Percentiles rank a stretch among this genome's conserved stretches.
Conservation (phyloP, 2,797 vertebrate species). For the Cuculus canorus region DNA sequence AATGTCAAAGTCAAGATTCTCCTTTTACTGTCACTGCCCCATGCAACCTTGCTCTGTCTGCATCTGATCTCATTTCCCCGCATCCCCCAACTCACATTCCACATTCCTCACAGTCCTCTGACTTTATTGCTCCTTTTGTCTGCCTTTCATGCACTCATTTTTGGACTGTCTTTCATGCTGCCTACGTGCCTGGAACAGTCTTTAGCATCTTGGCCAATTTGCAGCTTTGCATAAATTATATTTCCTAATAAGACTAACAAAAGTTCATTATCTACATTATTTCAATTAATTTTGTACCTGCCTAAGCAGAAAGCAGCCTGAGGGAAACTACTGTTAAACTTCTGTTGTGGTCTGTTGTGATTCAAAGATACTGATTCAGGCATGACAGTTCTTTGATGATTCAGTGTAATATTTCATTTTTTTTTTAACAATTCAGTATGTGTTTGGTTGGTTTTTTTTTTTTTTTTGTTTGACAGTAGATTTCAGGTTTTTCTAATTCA, state of each 20-base stretch:
- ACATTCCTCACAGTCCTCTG: conserved; percentile 70
- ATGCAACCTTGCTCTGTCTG: conserved; percentile 11
- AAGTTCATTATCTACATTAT: conserved; percentile 72
- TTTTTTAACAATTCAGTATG: neutral
- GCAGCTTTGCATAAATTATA: conserved; percentile 74
- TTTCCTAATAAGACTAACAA: conserved; percentile 72
- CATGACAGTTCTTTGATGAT: neutral
- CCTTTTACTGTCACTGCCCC: neutral
- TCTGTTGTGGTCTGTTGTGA: conserved; percentile 46
- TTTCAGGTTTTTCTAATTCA: neutral
- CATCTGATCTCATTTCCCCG: conserved; percentile 49
- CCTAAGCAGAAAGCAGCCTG: conserved; percentile 33
- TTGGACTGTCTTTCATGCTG: conserved; percentile 73
- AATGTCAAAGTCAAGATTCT: conserved; percentile 53
- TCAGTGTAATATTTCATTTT: neutral
- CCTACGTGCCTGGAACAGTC: conserved; percentile 69
- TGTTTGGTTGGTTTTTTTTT: neutral
- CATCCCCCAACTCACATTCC: conserved; percentile 57
- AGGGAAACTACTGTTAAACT: conserved; percentile 51
- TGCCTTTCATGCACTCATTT: conserved; percentile 68
- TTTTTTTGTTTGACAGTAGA: neutral
- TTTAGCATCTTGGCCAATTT: conserved; percentile 71
- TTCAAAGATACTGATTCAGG: conserved; percentile 46
- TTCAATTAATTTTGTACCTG: conserved; percentile 69
- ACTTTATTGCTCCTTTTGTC: conserved; percentile 73